phyloP scores from a whole-genome alignment of 2,888 invertebrate species.

The Teinopalpus imperialis region DNA sequence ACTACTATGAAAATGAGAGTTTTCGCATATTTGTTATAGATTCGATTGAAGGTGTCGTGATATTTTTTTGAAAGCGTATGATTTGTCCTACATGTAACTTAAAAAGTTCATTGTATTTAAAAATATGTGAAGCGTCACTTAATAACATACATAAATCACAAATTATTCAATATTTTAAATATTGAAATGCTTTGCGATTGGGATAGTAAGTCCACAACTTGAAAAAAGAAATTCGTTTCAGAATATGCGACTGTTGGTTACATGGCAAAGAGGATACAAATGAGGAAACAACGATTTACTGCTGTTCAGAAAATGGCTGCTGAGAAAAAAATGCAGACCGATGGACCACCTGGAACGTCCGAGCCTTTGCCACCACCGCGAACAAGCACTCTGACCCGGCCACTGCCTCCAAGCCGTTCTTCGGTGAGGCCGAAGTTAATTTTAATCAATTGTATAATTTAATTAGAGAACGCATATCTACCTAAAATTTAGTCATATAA shows the following conservation, averaged over 20 bases:
- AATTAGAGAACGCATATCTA: conserved; percentile 22
- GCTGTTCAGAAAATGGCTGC: conserved; percentile 95
- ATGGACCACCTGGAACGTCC: conserved; percentile 86
- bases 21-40: no score
- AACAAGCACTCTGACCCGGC: conserved; percentile 84
- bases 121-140: no score
- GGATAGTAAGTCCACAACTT: conserved; percentile 10
- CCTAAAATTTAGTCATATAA: conserved; percentile 37
- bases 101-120: no score
- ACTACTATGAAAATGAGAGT: no score
- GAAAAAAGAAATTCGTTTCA: conserved; percentile 61
- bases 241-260: conserved; percentile 99
- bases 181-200: conserved; percentile 31
- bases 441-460: conserved; percentile 33
- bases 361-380: conserved; percentile 83
- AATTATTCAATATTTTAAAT: no score
- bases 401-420: conserved; percentile 67
- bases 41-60: no score
- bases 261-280: conserved; percentile 97
- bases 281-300: conserved; percentile 95
- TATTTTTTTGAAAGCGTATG: no score
- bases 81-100: no score
- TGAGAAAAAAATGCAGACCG: conserved; percentile 92
- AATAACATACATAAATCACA: no score
- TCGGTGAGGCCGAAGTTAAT: conserved; percentile 46